A percentile compares a stretch with the other conserved stretches of the same genome.
These are phyloP conservation scores for Conomelus anceps DNA, from an alignment of 2,888 invertebrate genomes.

Conservation along the genomic window DNA sequence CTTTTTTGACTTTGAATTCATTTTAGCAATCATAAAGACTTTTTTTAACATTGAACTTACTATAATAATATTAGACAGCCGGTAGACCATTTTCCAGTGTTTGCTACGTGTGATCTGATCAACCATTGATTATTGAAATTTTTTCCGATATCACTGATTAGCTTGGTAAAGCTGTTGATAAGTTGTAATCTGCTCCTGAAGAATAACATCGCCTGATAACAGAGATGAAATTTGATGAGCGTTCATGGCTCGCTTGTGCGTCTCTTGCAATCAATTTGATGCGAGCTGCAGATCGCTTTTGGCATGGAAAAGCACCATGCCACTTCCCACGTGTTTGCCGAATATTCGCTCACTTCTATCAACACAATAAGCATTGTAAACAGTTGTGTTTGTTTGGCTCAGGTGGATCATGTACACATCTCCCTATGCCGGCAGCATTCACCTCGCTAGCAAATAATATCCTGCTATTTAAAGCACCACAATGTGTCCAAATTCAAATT, in stretches of 20 bases:
- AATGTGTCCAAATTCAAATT: not conserved
- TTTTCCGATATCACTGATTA: too few species aligned
- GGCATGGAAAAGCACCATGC: not conserved
- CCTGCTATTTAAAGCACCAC: not conserved
- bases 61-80: too few species aligned
- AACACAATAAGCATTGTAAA: not conserved
- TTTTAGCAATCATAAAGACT: too few species aligned
- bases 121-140: too few species aligned
- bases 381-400: not conserved
- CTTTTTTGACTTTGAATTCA: too few species aligned
- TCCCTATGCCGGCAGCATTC: not conserved
- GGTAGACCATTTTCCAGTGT: too few species aligned
- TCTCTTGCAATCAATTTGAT: not conserved
- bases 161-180: too few species aligned
- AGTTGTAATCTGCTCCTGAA: too few species aligned
- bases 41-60: too few species aligned
- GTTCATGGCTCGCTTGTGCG: not conserved
- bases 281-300: not conserved
- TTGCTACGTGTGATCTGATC: too few species aligned
- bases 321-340: not conserved
- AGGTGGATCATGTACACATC: not conserved
- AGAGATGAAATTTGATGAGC: not conserved
- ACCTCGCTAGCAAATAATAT: not conserved
- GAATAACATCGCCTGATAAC: not conserved
- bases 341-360: too few species aligned